Evolutionary conservation across 2,113 vertebrate genomes (phyloP).

Genomic region (Oncorhynchus mykiss): DNA sequence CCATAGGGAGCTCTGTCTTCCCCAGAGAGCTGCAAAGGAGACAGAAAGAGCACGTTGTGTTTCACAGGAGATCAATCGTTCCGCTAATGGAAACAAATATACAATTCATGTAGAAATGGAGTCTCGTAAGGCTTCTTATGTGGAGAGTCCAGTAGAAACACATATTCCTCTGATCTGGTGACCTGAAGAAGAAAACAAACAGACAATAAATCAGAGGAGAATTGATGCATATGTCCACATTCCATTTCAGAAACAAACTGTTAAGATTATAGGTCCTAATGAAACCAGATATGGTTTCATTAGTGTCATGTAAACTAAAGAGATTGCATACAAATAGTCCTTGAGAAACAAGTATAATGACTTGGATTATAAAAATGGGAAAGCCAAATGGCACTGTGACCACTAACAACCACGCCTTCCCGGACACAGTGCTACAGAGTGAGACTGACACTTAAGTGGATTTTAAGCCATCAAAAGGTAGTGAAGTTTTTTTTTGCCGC

Average conservation of each 20-base stretch:
- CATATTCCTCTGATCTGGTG: constrained; percentile 85
- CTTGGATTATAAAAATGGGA: neutral
- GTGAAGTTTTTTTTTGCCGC: too few species aligned
- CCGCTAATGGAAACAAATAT: neutral
- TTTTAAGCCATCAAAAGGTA: constrained; percentile 52
- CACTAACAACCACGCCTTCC: neutral
- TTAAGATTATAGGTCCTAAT: neutral
- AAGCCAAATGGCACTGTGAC: neutral
- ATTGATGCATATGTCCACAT: neutral
- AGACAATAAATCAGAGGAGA: neutral
- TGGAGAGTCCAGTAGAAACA: constrained; percentile 91
- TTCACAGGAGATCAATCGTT: neutral
- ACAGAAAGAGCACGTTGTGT: neutral
- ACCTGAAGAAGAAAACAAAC: constrained; percentile 70
- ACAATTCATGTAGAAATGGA: too few species aligned
- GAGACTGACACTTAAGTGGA: constrained; percentile 16
- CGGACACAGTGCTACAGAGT: constrained; percentile 10
- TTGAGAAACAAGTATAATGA: too few species aligned
- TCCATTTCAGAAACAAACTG: neutral
- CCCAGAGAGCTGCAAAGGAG: constrained; percentile 64
- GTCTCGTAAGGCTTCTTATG: constrained; percentile 95
- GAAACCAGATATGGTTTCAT: neutral
- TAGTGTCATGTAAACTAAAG: neutral
- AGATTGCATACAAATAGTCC: too few species aligned
- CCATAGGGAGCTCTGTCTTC: constrained; percentile 59